Evolutionary conservation across 1,140 invertebrate genomes (phyloP).

Genomic region (Drosophila baimaii): DNA sequence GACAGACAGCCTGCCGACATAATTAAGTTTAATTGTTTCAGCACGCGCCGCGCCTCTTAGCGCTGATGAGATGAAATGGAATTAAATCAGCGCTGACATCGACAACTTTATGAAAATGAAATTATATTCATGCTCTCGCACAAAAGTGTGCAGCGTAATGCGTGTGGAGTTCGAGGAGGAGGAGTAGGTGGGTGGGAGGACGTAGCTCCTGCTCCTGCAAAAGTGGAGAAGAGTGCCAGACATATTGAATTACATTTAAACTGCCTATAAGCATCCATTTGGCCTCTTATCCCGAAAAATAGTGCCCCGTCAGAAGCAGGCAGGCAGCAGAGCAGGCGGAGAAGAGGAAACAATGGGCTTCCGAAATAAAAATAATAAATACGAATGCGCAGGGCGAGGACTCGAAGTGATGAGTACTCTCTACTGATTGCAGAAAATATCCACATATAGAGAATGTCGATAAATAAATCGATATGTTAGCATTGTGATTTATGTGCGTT

Average conservation of each 20-base stretch:
- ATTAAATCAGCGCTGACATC: constrained; percentile 82
- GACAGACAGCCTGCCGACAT: constrained; percentile 59
- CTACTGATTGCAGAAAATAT: background rate
- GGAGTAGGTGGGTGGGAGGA: background rate
- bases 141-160: constrained; percentile 69
- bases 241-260: constrained; percentile 81
- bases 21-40: constrained; percentile 82
- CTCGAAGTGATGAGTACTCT: background rate
- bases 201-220: constrained; percentile 4
- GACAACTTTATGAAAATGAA: constrained; percentile 82
- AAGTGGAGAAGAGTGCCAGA: constrained; percentile 44
- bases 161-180: constrained; percentile 7
- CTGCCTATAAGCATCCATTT: constrained; percentile 70
- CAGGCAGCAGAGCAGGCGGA: constrained; percentile 30
- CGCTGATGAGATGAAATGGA: constrained; percentile 67
- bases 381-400: background rate
- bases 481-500: too few relatives aligned
- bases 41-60: constrained; percentile 49
- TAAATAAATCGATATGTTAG: too few relatives aligned
- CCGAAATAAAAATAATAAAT: constrained; percentile 15
- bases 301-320: constrained; percentile 52
- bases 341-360: constrained; percentile 16
- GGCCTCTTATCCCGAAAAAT: constrained; percentile 36
- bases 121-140: constrained; percentile 68
- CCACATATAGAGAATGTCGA: too few relatives aligned